Conservation (phyloP, 2,797 vertebrate genomes). For the Myotis planiceps region DNA sequence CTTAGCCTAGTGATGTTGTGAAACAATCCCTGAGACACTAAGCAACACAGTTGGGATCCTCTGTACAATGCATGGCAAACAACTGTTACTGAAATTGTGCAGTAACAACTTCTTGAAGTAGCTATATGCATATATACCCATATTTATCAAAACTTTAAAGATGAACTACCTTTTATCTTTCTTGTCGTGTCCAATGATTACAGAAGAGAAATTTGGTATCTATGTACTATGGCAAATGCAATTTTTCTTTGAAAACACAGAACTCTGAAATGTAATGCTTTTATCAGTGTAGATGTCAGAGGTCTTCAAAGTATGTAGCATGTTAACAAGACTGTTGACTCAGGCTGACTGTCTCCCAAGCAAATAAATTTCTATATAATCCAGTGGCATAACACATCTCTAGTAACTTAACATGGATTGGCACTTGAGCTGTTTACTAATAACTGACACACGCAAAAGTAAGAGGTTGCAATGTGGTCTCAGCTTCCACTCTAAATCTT, state of each 20-base stretch:
- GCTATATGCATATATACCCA: not conserved
- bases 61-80: not conserved
- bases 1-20: not conserved
- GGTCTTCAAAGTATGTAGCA: not conserved
- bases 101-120: not conserved
- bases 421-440: not conserved
- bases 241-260: constrained; percentile 1
- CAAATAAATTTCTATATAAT: not conserved
- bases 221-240: not conserved
- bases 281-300: not conserved
- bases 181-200: not conserved
- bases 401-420: not conserved
- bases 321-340: not conserved
- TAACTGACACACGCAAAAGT: not conserved
- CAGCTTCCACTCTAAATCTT: not conserved
- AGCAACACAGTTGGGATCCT: not conserved
- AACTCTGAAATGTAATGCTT: not conserved
- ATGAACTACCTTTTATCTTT: not conserved
- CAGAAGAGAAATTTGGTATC: not conserved
- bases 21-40: not conserved
- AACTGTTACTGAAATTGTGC: not conserved
- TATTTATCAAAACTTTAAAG: not conserved
- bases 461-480: not conserved
- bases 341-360: not conserved
- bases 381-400: not conserved